phyloP scores from a whole-genome alignment of 2,113 vertebrate species.

The Rhabdornis inornatus region DNA sequence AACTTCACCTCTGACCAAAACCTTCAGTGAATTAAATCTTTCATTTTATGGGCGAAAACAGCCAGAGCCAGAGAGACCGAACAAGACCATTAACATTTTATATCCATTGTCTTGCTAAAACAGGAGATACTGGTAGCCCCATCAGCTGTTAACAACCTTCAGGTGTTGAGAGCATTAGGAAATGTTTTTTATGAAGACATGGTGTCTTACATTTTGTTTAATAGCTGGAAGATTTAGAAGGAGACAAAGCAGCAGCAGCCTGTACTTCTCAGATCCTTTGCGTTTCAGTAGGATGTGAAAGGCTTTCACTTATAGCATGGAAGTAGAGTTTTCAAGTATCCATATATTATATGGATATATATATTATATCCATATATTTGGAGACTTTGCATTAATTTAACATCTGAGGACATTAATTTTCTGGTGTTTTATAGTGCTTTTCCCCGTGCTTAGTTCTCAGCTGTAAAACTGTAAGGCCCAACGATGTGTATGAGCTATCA shows the following conservation, averaged over 20 bases:
- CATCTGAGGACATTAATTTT: background rate
- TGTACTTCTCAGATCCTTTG: background rate
- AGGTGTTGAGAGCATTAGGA: background rate
- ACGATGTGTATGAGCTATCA: background rate
- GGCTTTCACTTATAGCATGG: background rate
- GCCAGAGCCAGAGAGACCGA: background rate
- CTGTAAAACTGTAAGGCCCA: background rate
- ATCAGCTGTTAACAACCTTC: background rate
- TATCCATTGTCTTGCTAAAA: slow-evolving; percentile 15
- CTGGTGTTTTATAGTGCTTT: background rate
- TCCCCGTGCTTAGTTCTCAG: background rate
- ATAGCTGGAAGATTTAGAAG: background rate
- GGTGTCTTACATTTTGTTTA: background rate
- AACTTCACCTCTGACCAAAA: slow-evolving; percentile 25
- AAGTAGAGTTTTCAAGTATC: background rate
- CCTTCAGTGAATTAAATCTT: slow-evolving; percentile 10
- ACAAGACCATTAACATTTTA: slow-evolving; percentile 22
- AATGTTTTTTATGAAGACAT: background rate
- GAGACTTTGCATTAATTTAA: background rate
- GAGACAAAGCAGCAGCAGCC: background rate
- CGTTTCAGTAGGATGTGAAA: background rate
- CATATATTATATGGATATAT: too few relatives aligned
- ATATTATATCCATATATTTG: background rate
- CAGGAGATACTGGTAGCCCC: background rate
- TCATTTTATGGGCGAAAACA: background rate